Percentiles rank a stretch among this genome's conserved stretches.
These are phyloP conservation scores for Dermolepida albohirtum DNA, from an alignment of 2,888 invertebrate species.

Conservation along the genomic window DNA sequence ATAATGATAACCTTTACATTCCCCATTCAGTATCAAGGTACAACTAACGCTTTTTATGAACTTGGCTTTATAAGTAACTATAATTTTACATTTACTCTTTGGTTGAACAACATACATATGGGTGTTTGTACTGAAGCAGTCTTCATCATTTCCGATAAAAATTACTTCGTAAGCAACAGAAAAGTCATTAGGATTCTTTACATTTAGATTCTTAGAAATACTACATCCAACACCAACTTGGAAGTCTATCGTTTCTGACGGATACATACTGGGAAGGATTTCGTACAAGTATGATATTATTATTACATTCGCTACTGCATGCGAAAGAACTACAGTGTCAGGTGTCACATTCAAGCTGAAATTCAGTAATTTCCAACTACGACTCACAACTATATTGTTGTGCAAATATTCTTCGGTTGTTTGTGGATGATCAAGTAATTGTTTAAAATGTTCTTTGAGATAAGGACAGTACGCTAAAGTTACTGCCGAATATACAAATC, in stretches of 20 bases:
- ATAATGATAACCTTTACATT: slow-evolving; percentile 30
- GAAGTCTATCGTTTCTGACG: slow-evolving; percentile 28
- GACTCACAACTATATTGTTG: slow-evolving; percentile 14
- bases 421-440: slow-evolving; percentile 8
- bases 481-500: slow-evolving; percentile 31
- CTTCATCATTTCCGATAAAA: slow-evolving; percentile 20
- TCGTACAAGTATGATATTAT: slow-evolving; percentile 24
- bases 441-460: slow-evolving; percentile 10
- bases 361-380: slow-evolving; percentile 21
- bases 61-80: slow-evolving; percentile 25
- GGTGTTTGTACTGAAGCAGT: neutral
- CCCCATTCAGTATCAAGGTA: slow-evolving; percentile 18
- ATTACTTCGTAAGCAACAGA: slow-evolving; percentile 4
- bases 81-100: neutral
- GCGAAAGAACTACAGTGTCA: neutral
- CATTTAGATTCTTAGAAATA: neutral
- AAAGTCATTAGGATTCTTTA: slow-evolving; percentile 28
- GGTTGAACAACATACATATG: neutral
- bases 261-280: slow-evolving; percentile 25
- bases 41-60: slow-evolving; percentile 1
- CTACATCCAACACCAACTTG: slow-evolving; percentile 4
- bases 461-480: slow-evolving; percentile 34
- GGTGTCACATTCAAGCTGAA: slow-evolving; percentile 21
- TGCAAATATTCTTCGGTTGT: slow-evolving; percentile 13
- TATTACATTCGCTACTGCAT: slow-evolving; percentile 14